A percentile compares a stretch with the other conserved stretches of the same genome.
Evolutionary conservation across 2,797 vertebrate species (phyloP).

Genomic region (Pempheris klunzingeri): DNA sequence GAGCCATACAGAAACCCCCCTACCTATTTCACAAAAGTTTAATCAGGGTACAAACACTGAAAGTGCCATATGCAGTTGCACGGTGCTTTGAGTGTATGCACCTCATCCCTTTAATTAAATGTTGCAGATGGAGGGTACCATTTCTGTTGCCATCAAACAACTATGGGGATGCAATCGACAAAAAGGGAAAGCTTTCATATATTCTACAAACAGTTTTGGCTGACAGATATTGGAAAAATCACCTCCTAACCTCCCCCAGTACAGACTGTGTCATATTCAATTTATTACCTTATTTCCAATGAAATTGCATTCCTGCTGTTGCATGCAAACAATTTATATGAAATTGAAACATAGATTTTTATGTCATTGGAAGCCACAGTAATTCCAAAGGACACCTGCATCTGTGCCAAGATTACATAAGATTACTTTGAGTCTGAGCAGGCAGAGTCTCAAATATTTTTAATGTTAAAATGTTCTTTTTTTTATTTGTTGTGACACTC

Average conservation of each 20-base stretch:
- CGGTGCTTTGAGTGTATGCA: constrained; percentile 18
- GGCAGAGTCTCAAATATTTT: not conserved
- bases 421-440: constrained; percentile 12
- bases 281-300: constrained; percentile 60
- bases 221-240: constrained; percentile 64
- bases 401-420: constrained; percentile 34
- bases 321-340: constrained; percentile 51
- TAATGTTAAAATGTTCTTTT: not conserved
- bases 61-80: not conserved
- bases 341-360: constrained; percentile 38
- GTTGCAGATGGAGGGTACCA: constrained; percentile 24
- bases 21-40: constrained; percentile 6
- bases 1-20: not conserved
- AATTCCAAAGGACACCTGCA: constrained; percentile 35
- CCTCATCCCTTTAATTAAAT: constrained; percentile 53
- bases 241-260: constrained; percentile 37
- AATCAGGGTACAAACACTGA: constrained; percentile 9
- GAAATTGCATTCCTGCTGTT: constrained; percentile 43
- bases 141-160: constrained; percentile 25
- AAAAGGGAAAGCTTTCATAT: constrained; percentile 43
- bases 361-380: constrained; percentile 29
- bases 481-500: constrained; percentile 22
- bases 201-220: constrained; percentile 43
- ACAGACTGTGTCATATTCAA: constrained; percentile 43
- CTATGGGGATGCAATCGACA: constrained; percentile 35